phyloP scores from a whole-genome alignment of 2,797 vertebrate species.

The Tapera naevia region DNA sequence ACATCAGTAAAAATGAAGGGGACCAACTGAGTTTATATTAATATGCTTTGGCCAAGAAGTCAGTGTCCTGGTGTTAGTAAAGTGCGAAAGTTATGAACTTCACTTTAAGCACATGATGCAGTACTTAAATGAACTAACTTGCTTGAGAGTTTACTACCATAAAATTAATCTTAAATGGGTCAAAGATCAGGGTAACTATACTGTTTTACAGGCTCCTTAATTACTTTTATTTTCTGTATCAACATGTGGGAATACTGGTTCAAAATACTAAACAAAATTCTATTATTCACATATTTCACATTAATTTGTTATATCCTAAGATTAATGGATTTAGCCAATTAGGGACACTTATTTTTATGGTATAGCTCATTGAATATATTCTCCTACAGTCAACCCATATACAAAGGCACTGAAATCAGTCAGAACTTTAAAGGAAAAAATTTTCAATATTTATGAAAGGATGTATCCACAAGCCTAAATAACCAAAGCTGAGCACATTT shows the following conservation, averaged over 20 bases:
- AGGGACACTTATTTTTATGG: not conserved
- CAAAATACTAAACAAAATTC: not conserved
- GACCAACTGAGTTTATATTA: not conserved
- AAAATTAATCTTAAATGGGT: not conserved
- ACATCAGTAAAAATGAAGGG: not conserved
- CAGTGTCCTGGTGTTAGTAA: not conserved
- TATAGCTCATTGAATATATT: not conserved
- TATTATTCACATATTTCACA: not conserved
- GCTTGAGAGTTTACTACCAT: not conserved
- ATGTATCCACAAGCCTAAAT: not conserved
- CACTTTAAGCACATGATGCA: not conserved
- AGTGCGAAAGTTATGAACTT: not conserved
- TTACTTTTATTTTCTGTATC: not conserved
- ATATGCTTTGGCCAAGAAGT: not conserved
- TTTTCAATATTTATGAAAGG: not conserved
- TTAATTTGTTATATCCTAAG: not conserved
- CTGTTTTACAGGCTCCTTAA: not conserved
- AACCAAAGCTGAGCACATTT: not conserved
- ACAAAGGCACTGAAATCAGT: not conserved
- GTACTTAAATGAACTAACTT: not conserved
- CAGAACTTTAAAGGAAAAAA: not conserved
- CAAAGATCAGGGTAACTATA: not conserved
- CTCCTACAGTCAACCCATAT: not conserved
- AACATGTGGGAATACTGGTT: not conserved
- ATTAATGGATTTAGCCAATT: not conserved